phyloP scores from a whole-genome alignment of 2,797 vertebrate species.

The Todus mexicanus region DNA sequence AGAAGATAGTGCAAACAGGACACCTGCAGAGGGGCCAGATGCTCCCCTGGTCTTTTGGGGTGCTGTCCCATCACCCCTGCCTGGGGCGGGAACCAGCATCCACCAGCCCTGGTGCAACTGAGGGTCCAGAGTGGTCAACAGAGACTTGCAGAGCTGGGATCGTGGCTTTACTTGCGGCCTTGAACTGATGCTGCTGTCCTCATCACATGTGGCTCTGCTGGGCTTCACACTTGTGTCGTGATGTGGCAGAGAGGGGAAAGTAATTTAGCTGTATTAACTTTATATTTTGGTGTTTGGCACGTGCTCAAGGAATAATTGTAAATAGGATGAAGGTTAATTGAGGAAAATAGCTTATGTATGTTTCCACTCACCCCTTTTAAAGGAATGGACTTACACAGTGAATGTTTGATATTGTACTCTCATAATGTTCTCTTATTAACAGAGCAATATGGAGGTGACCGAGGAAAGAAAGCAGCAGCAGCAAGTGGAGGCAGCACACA shows the following conservation, averaged over 20 bases:
- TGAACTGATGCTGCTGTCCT: neutral
- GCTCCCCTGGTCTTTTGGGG: neutral
- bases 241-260: neutral
- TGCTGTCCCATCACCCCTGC: neutral
- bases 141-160: neutral
- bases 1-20: neutral
- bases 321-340: neutral
- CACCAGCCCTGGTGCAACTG: neutral
- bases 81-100: rapidly evolving
- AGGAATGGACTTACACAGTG: neutral
- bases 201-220: neutral
- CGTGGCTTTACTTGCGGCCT: neutral
- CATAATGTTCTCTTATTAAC: rapidly evolving
- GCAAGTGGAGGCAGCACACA: neutral
- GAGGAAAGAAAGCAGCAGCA: neutral
- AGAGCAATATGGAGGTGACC: neutral
- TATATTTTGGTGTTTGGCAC: neutral
- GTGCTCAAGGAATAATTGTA: neutral
- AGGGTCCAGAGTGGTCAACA: neutral
- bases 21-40: rapidly evolving
- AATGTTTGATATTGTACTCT: neutral
- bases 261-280: neutral
- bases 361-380: neutral
- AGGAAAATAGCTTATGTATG: neutral
- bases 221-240: neutral